phyloP scores from a whole-genome alignment of 2,797 vertebrate genomes.

The Microctenopoma stevenorrisi region DNA sequence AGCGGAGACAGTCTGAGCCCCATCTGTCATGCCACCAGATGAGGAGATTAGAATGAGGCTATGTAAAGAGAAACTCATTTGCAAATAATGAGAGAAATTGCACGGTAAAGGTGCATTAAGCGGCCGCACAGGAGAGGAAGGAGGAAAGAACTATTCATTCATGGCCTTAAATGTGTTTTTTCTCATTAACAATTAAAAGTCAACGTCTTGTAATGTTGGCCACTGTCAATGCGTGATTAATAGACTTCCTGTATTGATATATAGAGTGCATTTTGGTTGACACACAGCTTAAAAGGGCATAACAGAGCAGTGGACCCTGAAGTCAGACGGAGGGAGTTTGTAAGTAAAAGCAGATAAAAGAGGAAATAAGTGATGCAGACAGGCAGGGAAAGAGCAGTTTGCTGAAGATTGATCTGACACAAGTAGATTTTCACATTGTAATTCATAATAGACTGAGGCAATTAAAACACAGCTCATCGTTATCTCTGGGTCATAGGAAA shows the following conservation, averaged over 20 bases:
- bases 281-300: slow-evolving; percentile 6
- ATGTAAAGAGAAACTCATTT: slow-evolving; percentile 58
- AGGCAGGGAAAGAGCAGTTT: slow-evolving; percentile 16
- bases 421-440: slow-evolving; percentile 30
- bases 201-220: slow-evolving; percentile 15
- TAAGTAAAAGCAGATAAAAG: slow-evolving; percentile 18
- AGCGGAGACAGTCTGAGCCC: slow-evolving; percentile 11
- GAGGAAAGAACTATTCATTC: background rate
- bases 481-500: slow-evolving; percentile 44
- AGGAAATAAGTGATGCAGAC: slow-evolving; percentile 9
- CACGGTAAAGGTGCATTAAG: slow-evolving; percentile 38
- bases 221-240: slow-evolving; percentile 30
- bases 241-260: slow-evolving; percentile 4
- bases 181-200: slow-evolving; percentile 46
- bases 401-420: slow-evolving; percentile 23
- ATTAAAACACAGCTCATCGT: slow-evolving; percentile 49
- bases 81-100: slow-evolving; percentile 41
- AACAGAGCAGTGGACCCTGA: background rate
- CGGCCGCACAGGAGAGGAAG: background rate
- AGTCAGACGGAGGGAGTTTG: background rate
- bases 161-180: slow-evolving; percentile 19
- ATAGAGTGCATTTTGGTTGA: background rate
- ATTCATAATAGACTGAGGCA: slow-evolving; percentile 40
- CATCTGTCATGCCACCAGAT: slow-evolving; percentile 43
- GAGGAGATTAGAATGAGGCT: slow-evolving; percentile 29